phyloP scores from a whole-genome alignment of 2,888 invertebrate species.

The Diarsia dahlii region DNA sequence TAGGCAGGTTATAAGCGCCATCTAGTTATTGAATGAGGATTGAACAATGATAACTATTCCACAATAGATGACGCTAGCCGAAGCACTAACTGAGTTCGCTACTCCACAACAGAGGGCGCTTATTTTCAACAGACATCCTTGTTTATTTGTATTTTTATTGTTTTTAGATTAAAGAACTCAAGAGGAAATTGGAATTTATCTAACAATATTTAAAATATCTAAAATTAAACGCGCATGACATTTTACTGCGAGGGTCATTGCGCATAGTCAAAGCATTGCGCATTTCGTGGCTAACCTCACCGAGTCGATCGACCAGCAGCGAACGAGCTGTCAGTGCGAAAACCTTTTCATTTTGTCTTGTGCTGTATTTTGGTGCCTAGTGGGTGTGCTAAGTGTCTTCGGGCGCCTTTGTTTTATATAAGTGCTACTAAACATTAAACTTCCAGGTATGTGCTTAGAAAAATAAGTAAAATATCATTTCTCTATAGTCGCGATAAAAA shows the following conservation, averaged over 20 bases:
- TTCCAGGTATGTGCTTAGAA: conserved; percentile 80
- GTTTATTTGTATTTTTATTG: conserved; percentile 47
- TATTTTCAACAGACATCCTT: conserved; percentile 5
- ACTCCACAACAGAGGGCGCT: conserved; percentile 71
- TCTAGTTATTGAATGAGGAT: neutral
- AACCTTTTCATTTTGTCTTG: conserved; percentile 81
- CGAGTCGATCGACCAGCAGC: conserved; percentile 82
- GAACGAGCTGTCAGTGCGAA: conserved; percentile 80
- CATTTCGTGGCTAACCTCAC: conserved; percentile 87
- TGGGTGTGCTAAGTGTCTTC: conserved; percentile 85
- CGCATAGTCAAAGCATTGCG: conserved; percentile 91
- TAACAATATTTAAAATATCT: conserved; percentile 12
- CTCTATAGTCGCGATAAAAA: conserved; percentile 12
- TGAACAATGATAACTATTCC: conserved; percentile 40
- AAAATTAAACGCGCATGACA: conserved; percentile 84
- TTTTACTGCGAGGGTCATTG: conserved; percentile 83
- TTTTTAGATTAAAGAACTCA: neutral
- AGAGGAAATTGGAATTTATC: conserved; percentile 12
- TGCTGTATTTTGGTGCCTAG: conserved; percentile 88
- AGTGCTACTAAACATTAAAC: conserved; percentile 79
- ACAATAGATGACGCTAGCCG: conserved; percentile 67
- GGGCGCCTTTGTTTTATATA: conserved; percentile 77
- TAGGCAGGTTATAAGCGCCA: conserved; percentile 15
- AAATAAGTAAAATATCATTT: conserved; percentile 16
- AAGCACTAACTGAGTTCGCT: neutral